Percentiles rank a stretch among this genome's conserved stretches.
These are phyloP conservation scores for Psittacula echo DNA, from an alignment of 2,797 vertebrate species.

Conservation along the genomic window DNA sequence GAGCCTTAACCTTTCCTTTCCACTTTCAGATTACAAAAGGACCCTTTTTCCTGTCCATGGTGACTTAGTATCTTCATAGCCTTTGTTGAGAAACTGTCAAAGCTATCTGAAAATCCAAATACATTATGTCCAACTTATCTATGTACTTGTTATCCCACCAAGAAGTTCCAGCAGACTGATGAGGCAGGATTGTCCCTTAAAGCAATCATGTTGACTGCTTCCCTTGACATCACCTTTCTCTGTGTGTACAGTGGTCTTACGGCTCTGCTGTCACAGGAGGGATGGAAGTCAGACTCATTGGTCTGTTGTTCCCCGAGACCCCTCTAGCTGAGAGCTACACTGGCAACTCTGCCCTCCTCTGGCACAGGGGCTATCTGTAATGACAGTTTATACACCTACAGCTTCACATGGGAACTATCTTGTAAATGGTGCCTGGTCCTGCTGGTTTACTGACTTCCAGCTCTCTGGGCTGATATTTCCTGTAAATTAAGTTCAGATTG, in stretches of 20 bases:
- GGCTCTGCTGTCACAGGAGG: not conserved
- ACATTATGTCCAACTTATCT: not conserved
- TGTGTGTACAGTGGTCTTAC: accelerated
- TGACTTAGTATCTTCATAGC: not conserved
- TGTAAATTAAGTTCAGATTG: not conserved
- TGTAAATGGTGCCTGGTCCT: not conserved
- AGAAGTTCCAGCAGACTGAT: not conserved
- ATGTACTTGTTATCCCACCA: not conserved
- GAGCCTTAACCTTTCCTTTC: not conserved
- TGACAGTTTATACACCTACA: not conserved
- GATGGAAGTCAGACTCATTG: not conserved
- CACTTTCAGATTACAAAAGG: not conserved
- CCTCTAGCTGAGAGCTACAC: not conserved
- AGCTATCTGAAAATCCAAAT: not conserved
- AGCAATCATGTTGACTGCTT: not conserved
- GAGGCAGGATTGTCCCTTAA: not conserved
- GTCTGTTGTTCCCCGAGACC: not conserved
- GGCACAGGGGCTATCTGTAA: not conserved
- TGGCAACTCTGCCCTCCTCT: not conserved
- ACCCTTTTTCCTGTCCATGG: not conserved
- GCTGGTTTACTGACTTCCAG: not conserved
- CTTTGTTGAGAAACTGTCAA: not conserved
- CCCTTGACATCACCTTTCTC: not conserved
- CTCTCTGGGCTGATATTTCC: not conserved
- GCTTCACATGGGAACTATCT: not conserved